Base-by-base conservation (phyloP, 2,888 invertebrate genomes). In the Pimpla rufipes region DNA sequence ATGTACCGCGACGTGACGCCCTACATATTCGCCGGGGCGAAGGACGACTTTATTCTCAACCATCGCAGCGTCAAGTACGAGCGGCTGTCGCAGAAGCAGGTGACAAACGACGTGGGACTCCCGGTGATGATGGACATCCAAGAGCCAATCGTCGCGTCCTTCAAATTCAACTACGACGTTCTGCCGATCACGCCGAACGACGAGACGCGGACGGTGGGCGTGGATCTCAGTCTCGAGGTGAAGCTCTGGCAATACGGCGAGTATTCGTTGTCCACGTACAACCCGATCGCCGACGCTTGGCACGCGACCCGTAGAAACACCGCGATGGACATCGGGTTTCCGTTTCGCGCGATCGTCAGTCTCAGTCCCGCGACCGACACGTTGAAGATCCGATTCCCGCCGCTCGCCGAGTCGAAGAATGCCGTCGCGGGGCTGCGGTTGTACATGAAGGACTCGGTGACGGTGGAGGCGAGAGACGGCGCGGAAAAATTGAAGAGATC, bases 251-350 rank as follows among this genome's bases (percentile, higher is more conserved):
- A 85, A 13, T 91, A 93, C 71, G 89, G 89, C 0, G 88, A 90
- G 29, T 88, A 91, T 68, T 91, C 90, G 21, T 89, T 94, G 85
- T 88, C 89, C n/a, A 88, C 93, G 64, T 94, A 94, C 88, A 94
- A 94, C 89, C 94, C 94, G 0, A 87, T 94, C 59, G 88, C 88
- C 5, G 93, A 94, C 85, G 86, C 91, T 29, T 93, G 93, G 93
- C 94, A 94, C 84, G 93, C 93, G 11, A 85, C 94, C 68, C 87
- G 89, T 42, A 90, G 91, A 70, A 85, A 89, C 4, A 87, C 89
- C 4, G 80, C 90, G 0, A 83, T 88, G 8, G 93, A 94, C 68
- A 45, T 84, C 0, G 86, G 85, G 29, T 8, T 92, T 11, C 93
- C 93, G 0, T 1, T 93, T 2, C 87, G 89, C 5, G 79, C 90